phyloP scores from a whole-genome alignment of 2,113 vertebrate genomes.

The Chloebia gouldiae region DNA sequence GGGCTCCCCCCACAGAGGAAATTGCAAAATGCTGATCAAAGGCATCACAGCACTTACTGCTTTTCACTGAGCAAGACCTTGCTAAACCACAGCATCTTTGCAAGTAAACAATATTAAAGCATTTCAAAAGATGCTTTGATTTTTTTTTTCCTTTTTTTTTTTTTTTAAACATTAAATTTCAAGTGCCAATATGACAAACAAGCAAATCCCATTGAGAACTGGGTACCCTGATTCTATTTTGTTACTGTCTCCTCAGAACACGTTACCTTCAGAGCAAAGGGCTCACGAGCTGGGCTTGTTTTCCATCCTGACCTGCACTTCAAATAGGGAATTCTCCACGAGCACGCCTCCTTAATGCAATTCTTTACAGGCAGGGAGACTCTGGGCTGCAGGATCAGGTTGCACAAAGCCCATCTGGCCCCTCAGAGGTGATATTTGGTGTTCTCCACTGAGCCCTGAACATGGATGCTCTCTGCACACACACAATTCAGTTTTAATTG shows the following conservation, averaged over 20 bases:
- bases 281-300: background rate
- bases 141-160: fast-evolving
- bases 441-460: background rate
- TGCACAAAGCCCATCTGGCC: background rate
- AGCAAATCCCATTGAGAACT: background rate
- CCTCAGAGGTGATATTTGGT: background rate
- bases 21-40: background rate
- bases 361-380: background rate
- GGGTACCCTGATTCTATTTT: background rate
- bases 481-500: too few species aligned
- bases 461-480: background rate
- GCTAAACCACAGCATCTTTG: background rate
- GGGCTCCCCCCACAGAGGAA: background rate
- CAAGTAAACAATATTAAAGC: background rate
- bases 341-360: background rate
- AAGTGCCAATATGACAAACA: background rate
- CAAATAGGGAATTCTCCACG: background rate
- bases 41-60: background rate
- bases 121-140: background rate
- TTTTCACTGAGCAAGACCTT: background rate
- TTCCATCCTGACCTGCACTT: background rate
- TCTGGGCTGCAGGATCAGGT: background rate
- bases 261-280: background rate
- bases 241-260: background rate
- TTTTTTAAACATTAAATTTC: background rate